phyloP scores from a whole-genome alignment of 2,113 vertebrate species.

The Tupaia tana region DNA sequence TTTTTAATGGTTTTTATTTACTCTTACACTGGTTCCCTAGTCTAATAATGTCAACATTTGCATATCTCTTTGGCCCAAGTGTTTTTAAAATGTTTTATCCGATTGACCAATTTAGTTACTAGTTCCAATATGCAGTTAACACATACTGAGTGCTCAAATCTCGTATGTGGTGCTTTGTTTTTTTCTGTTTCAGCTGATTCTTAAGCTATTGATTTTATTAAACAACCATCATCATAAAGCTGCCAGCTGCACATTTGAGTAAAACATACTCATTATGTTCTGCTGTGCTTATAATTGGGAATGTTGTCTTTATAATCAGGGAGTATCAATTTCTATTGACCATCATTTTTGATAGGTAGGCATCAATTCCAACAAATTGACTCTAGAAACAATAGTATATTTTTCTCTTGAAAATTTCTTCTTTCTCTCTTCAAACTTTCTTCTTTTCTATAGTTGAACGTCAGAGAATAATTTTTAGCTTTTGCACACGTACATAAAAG shows the following conservation, averaged over 20 bases:
- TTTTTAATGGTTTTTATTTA: not conserved
- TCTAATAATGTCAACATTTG: not conserved
- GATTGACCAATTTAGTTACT: not conserved
- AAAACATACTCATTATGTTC: not conserved
- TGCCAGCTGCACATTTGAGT: not conserved
- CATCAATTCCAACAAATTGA: not conserved
- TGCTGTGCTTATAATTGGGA: not conserved
- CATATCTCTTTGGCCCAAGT: not conserved
- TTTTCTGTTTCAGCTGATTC: not conserved
- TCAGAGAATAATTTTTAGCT: not conserved
- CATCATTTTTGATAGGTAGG: not conserved
- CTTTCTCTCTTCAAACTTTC: not conserved
- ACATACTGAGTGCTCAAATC: not conserved
- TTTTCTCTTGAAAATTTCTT: not conserved
- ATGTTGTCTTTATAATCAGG: not conserved
- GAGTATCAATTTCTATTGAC: not conserved
- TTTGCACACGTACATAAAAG: not conserved
- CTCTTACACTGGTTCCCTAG: not conserved
- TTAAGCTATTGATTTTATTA: not conserved
- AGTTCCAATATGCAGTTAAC: not conserved
- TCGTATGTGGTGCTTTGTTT: not conserved
- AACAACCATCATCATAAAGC: not conserved
- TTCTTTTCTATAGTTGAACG: not conserved
- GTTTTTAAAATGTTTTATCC: not conserved
- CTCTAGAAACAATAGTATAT: not conserved